Evolutionary conservation across 2,797 vertebrate genomes (phyloP).

Genomic region (Epinephelus malabaricus): DNA sequence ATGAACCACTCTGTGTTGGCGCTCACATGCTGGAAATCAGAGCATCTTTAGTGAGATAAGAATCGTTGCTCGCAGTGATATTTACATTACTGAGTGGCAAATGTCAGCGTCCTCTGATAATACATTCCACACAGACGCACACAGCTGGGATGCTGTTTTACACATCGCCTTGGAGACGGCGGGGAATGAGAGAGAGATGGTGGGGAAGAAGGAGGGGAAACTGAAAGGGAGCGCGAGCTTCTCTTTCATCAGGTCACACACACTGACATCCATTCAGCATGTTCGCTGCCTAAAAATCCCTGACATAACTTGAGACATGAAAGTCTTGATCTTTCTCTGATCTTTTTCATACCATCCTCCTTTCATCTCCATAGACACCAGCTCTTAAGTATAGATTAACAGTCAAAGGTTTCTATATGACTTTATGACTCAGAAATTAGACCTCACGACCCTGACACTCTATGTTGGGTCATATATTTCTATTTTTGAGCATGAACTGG

Average conservation of each 20-base stretch:
- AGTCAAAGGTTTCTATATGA: neutral
- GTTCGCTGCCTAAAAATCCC: neutral
- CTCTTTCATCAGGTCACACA: slow-evolving; percentile 63
- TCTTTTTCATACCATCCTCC: neutral
- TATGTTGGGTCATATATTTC: neutral
- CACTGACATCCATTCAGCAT: slow-evolving; percentile 38
- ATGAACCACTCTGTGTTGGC: neutral
- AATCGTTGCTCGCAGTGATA: slow-evolving; percentile 11
- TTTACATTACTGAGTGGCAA: slow-evolving; percentile 58
- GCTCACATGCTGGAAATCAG: neutral
- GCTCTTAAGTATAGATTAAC: neutral
- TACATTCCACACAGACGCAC: slow-evolving; percentile 55
- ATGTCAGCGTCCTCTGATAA: slow-evolving; percentile 42
- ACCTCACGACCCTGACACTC: neutral
- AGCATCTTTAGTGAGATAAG: slow-evolving; percentile 9
- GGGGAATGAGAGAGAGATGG: slow-evolving; percentile 55
- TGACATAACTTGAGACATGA: slow-evolving; percentile 17
- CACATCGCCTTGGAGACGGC: slow-evolving; percentile 60
- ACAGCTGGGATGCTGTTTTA: slow-evolving; percentile 70
- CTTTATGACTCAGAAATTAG: neutral
- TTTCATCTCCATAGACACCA: neutral
- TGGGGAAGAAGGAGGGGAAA: slow-evolving; percentile 8
- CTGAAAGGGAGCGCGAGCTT: slow-evolving; percentile 24
- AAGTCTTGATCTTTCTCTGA: slow-evolving; percentile 20
- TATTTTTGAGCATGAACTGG: neutral